Base-by-base conservation (phyloP, 2,888 invertebrate genomes). In the Agrotis exclamationis region DNA sequence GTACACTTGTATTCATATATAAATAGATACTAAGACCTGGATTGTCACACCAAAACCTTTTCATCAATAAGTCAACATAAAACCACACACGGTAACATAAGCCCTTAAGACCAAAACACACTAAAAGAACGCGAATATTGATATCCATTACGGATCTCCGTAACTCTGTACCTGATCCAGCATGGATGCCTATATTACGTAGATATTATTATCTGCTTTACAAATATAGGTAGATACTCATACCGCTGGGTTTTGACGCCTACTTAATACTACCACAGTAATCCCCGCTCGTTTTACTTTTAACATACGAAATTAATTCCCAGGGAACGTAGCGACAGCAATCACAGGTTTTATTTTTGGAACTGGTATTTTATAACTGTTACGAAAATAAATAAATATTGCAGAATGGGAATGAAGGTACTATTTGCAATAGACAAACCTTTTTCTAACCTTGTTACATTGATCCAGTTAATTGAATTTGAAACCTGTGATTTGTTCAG, bases 291-390 rank as follows among this genome's bases (percentile, higher is more conserved):
- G 84, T 87, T 88, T 84, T 84, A 85, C 82, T 89, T 89, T 90
- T 90, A 89, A 90, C 89, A 89, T 86, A 91, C 88, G 84, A 89
- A 90, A 91, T 90, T 90, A 90, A 90, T 89, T 88, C 88, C 81
- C 78, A 77, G 81, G 73, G 60, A 47, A 70, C 20, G 86, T 88
- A 88, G 73, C 6, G 88, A 65, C 57, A 73, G 83, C 82, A 84
- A 67, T 56, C 47, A 71, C 68, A 24, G 45, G n/a, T 22, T 51
- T 18, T 39, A 44, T 44, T 53, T 44, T 48, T 53, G 20, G 22
- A 63, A 75, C 56, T 54, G 22, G 22, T 59, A 65, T 79, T 69
- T 77, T 66, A 44, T 59, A 64, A 39, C 67, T 20, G 63, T 67
- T 64, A 22, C 48, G 39, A 39, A 39, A 9, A 11, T 9, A 39